These are phyloP conservation scores for Empidonax alnorum DNA, from an alignment of 2,113 vertebrate species.

Conservation along the genomic window DNA sequence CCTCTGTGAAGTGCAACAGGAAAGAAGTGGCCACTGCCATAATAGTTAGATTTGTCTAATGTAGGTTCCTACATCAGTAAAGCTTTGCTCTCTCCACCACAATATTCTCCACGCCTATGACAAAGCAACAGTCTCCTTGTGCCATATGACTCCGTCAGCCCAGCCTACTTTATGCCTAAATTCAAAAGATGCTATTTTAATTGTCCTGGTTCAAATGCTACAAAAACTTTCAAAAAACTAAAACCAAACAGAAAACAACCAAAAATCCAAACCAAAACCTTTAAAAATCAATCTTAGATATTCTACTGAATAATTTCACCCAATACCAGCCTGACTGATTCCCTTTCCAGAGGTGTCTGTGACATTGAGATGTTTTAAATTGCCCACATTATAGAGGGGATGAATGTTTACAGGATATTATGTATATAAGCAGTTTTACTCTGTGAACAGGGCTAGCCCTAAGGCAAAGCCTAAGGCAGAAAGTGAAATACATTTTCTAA, in stretches of 20 bases:
- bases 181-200: background rate
- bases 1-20: background rate
- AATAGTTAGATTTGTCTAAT: background rate
- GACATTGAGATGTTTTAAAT: background rate
- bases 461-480: conserved; percentile 57
- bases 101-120: background rate
- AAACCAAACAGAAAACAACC: background rate
- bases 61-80: background rate
- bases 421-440: background rate
- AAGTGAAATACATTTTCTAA: conserved; percentile 51
- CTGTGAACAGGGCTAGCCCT: conserved; percentile 19
- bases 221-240: background rate
- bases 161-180: background rate
- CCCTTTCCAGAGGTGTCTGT: background rate
- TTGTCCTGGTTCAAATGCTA: background rate
- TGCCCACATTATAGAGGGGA: background rate
- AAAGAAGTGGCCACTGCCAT: background rate
- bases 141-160: background rate
- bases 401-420: background rate
- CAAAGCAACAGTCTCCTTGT: background rate
- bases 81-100: background rate
- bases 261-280: background rate
- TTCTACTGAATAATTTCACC: background rate
- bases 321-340: background rate
- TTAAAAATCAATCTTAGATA: background rate